These are phyloP conservation scores for Idaea aversata DNA, from an alignment of 2,888 invertebrate genomes.

Conservation along the genomic window DNA sequence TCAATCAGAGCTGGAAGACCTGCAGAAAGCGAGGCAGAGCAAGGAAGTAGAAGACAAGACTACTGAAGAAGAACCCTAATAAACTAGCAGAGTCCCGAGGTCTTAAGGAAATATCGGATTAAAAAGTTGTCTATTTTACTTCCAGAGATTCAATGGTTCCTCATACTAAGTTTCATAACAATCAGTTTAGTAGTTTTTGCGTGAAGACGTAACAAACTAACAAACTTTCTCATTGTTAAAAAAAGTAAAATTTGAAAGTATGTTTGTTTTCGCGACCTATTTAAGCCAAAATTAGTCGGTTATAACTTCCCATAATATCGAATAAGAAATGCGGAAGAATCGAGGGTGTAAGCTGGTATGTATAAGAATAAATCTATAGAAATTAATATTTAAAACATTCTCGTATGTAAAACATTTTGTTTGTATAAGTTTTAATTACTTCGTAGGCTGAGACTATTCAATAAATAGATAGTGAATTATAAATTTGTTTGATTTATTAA, in stretches of 20 bases:
- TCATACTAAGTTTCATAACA: too few species aligned
- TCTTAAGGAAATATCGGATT: too few species aligned
- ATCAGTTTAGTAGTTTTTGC: too few species aligned
- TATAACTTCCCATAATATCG: too few species aligned
- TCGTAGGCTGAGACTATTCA: background rate
- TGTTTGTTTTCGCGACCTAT: too few species aligned
- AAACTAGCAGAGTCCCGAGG: background rate
- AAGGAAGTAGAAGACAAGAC: slow-evolving; percentile 36
- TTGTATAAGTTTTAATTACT: background rate
- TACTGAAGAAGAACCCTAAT: slow-evolving; percentile 28
- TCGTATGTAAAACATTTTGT: background rate
- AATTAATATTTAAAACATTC: background rate
- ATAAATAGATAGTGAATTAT: background rate
- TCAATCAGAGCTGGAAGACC: slow-evolving; percentile 81
- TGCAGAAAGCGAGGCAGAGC: slow-evolving; percentile 53
- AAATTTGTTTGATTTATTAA: slow-evolving; percentile 2
- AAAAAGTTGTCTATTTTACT: too few species aligned
- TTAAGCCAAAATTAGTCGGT: too few species aligned
- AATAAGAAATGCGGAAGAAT: background rate
- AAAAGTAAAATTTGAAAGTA: too few species aligned
- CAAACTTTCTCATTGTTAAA: too few species aligned
- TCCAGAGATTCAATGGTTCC: too few species aligned
- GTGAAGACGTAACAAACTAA: too few species aligned
- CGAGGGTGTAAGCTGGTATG: background rate
- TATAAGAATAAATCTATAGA: background rate